A percentile compares a stretch with the other conserved stretches of the same genome.
Conservation (phyloP, 2,113 vertebrate species). For the Zapus hudsonius region DNA sequence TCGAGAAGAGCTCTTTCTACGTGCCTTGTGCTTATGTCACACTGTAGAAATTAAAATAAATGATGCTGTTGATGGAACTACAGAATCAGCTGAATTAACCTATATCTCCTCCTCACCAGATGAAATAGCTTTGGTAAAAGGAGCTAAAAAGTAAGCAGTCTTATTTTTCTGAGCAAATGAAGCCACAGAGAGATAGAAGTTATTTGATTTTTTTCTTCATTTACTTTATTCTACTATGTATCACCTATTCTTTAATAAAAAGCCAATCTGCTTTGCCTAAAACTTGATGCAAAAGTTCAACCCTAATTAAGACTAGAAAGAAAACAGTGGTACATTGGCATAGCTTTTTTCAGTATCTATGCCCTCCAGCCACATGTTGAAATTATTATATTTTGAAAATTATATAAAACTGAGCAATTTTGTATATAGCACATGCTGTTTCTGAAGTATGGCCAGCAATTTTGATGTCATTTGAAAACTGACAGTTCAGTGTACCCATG, state of each 20-base stretch:
- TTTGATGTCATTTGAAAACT: conserved; percentile 39
- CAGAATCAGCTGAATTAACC: conserved; percentile 76
- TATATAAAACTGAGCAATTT: background rate
- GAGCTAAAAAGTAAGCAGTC: conserved; percentile 93
- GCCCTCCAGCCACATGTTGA: background rate
- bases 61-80: conserved; percentile 83
- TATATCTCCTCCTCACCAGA: conserved; percentile 97
- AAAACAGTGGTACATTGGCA: background rate
- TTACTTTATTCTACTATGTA: conserved; percentile 6
- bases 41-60: conserved; percentile 93
- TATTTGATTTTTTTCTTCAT: background rate
- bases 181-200: background rate
- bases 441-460: conserved; percentile 23
- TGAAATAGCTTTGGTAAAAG: conserved; percentile 95
- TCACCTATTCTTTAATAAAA: background rate
- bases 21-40: conserved; percentile 96
- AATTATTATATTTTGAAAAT: conserved; percentile 40
- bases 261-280: background rate
- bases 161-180: conserved; percentile 1
- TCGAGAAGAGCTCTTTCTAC: conserved; percentile 95
- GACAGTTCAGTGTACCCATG: conserved; percentile 15
- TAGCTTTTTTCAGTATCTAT: conserved; percentile 1
- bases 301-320: conserved; percentile 37
- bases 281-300: conserved; percentile 22
- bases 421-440: background rate